A percentile compares a stretch with the other conserved stretches of the same genome.
These are phyloP conservation scores for Stenoptilia bipunctidactyla DNA, from an alignment of 2,888 invertebrate genomes.

Conservation along the genomic window DNA sequence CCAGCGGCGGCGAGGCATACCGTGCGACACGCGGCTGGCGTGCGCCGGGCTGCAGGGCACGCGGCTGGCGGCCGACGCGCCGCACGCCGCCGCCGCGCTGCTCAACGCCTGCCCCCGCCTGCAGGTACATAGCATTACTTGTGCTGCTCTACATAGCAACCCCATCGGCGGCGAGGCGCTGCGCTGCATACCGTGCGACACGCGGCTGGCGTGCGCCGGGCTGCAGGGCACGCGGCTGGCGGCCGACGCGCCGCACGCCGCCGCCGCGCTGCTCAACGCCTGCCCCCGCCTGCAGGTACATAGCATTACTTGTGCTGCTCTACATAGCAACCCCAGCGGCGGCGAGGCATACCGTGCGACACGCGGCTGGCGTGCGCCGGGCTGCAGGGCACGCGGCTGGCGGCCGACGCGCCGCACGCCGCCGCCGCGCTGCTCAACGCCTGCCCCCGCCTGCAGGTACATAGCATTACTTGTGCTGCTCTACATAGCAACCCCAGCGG, in stretches of 20 bases:
- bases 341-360: constrained; percentile 66
- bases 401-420: constrained; percentile 11
- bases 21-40: constrained; percentile 17
- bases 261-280: too few relatives aligned
- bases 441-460: not conserved
- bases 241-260: constrained; percentile 11
- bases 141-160: constrained; percentile 79
- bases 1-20: constrained; percentile 75
- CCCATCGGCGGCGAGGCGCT: constrained; percentile 77
- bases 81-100: not conserved
- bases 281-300: constrained; percentile 6
- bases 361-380: not conserved
- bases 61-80: constrained; percentile 13
- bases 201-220: not conserved
- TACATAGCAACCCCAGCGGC: constrained; percentile 83
- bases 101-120: not conserved
- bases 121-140: constrained; percentile 29
- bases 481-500: not conserved
- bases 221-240: constrained; percentile 11
- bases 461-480: constrained; percentile 71
- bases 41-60: constrained; percentile 8
- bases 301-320: constrained; percentile 49
- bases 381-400: constrained; percentile 11
- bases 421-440: not conserved
- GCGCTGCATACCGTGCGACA: constrained; percentile 55